Percentiles rank a stretch among this genome's conserved stretches.
These are phyloP conservation scores for Nibea albiflora DNA, from an alignment of 2,113 vertebrate genomes.

Conservation along the genomic window DNA sequence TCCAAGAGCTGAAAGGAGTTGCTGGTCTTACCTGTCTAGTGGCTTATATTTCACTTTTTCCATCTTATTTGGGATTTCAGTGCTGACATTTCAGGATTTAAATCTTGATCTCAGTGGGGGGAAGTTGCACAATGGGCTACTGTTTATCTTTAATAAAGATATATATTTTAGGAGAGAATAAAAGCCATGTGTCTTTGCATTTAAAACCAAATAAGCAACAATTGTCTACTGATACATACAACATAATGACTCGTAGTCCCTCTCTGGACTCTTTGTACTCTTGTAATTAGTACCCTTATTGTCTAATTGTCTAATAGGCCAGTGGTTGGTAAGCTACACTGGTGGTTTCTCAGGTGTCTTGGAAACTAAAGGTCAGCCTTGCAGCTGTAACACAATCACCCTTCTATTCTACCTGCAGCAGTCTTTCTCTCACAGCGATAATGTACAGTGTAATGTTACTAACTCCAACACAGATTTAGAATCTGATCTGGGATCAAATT, in stretches of 20 bases:
- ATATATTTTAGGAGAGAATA: background rate
- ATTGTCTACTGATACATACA: background rate
- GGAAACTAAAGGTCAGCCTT: slow-evolving; percentile 53
- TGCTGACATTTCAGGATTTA: background rate
- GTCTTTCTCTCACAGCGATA: background rate
- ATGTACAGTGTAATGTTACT: slow-evolving; percentile 3
- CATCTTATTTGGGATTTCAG: background rate
- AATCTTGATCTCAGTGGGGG: background rate
- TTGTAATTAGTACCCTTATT: slow-evolving; percentile 5
- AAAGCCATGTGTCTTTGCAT: background rate
- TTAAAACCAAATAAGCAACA: background rate
- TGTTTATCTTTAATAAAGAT: background rate
- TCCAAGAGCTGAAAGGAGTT: background rate
- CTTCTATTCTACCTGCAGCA: slow-evolving; percentile 2
- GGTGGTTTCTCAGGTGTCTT: slow-evolving; percentile 51
- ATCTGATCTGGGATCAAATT: background rate
- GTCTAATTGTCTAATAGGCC: background rate
- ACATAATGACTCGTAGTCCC: background rate
- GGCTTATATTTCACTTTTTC: background rate
- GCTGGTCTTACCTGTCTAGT: background rate
- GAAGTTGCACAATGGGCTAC: background rate
- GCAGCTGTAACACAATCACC: slow-evolving; percentile 51
- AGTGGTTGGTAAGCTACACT: background rate
- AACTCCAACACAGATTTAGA: background rate
- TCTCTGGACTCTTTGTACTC: background rate